Percentiles rank a stretch among this genome's conserved stretches.
These are phyloP conservation scores for Mylabris phalerata DNA, from an alignment of 1,140 invertebrate species.

Conservation along the genomic window DNA sequence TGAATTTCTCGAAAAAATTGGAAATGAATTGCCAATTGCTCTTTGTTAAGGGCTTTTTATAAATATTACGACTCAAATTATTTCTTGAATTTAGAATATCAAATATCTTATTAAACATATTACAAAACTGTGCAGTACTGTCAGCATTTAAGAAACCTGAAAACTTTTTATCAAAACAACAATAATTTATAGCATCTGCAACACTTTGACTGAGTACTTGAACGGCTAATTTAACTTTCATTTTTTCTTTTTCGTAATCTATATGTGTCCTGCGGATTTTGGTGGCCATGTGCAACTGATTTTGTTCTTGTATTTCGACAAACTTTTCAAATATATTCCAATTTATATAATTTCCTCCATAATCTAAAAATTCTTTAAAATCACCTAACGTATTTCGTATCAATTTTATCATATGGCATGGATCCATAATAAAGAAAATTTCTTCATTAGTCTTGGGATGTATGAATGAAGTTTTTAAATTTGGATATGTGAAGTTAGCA, in stretches of 20 bases:
- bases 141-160: slow-evolving; percentile 19
- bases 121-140: slow-evolving; percentile 24
- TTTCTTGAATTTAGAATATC: slow-evolving; percentile 30
- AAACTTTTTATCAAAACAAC: slow-evolving; percentile 14
- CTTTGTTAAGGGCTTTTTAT: slow-evolving; percentile 1
- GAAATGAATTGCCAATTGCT: slow-evolving; percentile 15
- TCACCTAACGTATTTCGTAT: slow-evolving; percentile 34
- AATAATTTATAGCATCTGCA: slow-evolving; percentile 16
- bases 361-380: slow-evolving; percentile 23
- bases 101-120: slow-evolving; percentile 27
- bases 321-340: slow-evolving; percentile 26
- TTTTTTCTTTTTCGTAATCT: slow-evolving; percentile 24
- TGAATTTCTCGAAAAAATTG: slow-evolving; percentile 7
- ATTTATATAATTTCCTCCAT: slow-evolving; percentile 17
- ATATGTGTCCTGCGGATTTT: slow-evolving; percentile 24
- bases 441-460: slow-evolving; percentile 28
- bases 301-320: slow-evolving; percentile 17
- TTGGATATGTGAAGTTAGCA: slow-evolving; percentile 20
- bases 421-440: slow-evolving; percentile 35
- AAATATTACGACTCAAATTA: slow-evolving; percentile 14
- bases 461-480: slow-evolving; percentile 31
- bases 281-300: slow-evolving; percentile 21
- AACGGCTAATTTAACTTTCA: slow-evolving; percentile 30
- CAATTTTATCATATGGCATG: slow-evolving; percentile 42
- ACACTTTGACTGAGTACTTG: slow-evolving; percentile 25